Conservation (phyloP, 2,888 invertebrate genomes). For the Syritta pipiens region DNA sequence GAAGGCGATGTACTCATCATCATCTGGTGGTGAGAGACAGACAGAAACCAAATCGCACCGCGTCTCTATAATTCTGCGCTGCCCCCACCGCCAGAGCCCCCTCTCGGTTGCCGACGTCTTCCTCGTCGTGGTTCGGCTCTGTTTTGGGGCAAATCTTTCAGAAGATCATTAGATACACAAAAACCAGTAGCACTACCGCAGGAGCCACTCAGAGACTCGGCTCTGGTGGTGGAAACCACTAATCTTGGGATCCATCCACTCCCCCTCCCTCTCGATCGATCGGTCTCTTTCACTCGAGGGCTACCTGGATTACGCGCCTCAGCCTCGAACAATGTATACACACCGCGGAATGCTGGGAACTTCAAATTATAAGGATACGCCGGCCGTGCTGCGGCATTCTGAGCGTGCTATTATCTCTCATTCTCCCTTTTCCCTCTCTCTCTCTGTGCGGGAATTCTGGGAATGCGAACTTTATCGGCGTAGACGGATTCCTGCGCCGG, state of each 20-base stretch:
- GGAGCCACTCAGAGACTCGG: slow-evolving; percentile 29
- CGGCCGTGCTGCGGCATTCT: slow-evolving; percentile 27
- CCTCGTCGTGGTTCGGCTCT: no score
- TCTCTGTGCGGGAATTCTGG: slow-evolving; percentile 26
- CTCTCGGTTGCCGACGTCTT: no score
- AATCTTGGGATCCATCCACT: slow-evolving; percentile 42
- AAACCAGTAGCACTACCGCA: slow-evolving; percentile 63
- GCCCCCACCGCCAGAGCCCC: slow-evolving; percentile 16
- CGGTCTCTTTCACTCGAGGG: neutral
- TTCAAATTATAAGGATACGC: slow-evolving; percentile 53
- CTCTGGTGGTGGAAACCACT: slow-evolving; percentile 50
- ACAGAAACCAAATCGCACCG: slow-evolving; percentile 60
- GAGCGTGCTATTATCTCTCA: slow-evolving; percentile 20
- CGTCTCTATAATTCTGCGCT: slow-evolving; percentile 57
- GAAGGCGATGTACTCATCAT: slow-evolving; percentile 56
- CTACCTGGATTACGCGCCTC: slow-evolving; percentile 68
- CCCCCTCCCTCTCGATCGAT: slow-evolving; percentile 4
- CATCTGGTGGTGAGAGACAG: slow-evolving; percentile 58
- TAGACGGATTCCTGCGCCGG: neutral
- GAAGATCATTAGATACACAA: slow-evolving; percentile 54
- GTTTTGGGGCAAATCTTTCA: slow-evolving; percentile 58
- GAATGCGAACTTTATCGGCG: slow-evolving; percentile 47
- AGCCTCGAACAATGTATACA: slow-evolving; percentile 30
- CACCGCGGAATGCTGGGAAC: slow-evolving; percentile 60
- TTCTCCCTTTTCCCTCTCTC: slow-evolving; percentile 18